A percentile compares a stretch with the other conserved stretches of the same genome.
Evolutionary conservation across 2,888 invertebrate species (phyloP).

Genomic region (Lutraria lutraria): DNA sequence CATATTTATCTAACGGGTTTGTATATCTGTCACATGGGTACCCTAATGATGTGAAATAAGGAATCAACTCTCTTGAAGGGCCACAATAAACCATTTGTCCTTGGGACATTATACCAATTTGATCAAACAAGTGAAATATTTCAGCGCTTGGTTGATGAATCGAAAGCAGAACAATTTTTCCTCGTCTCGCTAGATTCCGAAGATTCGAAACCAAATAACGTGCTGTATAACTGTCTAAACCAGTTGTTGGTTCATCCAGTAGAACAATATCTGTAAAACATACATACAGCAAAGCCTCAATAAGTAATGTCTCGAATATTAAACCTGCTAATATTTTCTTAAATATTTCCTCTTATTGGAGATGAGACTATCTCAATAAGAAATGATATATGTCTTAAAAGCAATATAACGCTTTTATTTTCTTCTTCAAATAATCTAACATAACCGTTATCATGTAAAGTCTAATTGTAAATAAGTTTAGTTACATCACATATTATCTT

Average conservation of each 20-base stretch:
- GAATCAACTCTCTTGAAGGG: slow-evolving; percentile 93
- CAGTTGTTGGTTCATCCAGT: slow-evolving; percentile 94
- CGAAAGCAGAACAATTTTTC: slow-evolving; percentile 92
- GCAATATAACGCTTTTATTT: too few species aligned
- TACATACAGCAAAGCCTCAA: too few species aligned
- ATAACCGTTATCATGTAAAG: too few species aligned
- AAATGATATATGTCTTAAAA: too few species aligned
- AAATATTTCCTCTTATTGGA: too few species aligned
- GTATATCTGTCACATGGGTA: slow-evolving; percentile 98
- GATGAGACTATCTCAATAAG: too few species aligned
- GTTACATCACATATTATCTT: too few species aligned
- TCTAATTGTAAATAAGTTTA: too few species aligned
- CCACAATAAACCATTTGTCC: slow-evolving; percentile 91
- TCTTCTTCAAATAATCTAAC: too few species aligned
- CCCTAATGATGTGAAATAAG: slow-evolving; percentile 97
- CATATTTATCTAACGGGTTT: slow-evolving; percentile 98
- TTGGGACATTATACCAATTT: slow-evolving; percentile 76
- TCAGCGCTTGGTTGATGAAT: slow-evolving; percentile 88
- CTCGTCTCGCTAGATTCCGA: slow-evolving; percentile 73
- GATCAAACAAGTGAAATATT: slow-evolving; percentile 72
- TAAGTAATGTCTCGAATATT: too few species aligned
- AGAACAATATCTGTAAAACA: slow-evolving; percentile 94
- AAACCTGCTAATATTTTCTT: too few species aligned
- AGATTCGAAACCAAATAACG: slow-evolving; percentile 88
- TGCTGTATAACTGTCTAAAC: slow-evolving; percentile 97